These are phyloP conservation scores for Periophthalmodon schlosseri DNA, from an alignment of 2,113 vertebrate species.

Conservation along the genomic window DNA sequence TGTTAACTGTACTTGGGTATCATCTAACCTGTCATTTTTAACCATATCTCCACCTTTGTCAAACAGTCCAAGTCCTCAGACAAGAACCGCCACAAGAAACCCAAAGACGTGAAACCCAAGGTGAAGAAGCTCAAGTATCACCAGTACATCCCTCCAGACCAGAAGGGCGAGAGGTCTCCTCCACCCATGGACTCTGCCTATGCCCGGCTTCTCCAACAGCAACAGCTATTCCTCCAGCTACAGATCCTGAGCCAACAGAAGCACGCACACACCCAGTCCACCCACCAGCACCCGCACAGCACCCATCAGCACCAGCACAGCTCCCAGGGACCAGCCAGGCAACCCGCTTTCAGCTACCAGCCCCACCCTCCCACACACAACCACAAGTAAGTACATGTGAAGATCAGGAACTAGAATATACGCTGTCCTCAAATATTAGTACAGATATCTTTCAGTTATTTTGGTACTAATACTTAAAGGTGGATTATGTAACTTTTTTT, in stretches of 20 bases:
- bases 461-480: no score
- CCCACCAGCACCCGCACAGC: constrained; percentile 53
- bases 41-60: not conserved
- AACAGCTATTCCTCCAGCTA: constrained; percentile 97
- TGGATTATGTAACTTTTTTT: no score
- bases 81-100: constrained; percentile 97
- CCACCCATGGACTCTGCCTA: constrained; percentile 98
- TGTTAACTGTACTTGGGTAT: no score
- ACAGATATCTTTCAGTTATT: no score
- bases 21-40: not conserved
- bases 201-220: constrained; percentile 93
- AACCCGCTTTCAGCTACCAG: constrained; percentile 84
- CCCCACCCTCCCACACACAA: constrained; percentile 75
- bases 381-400: constrained; percentile 78
- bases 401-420: not conserved
- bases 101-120: constrained; percentile 97
- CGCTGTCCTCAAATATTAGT: not conserved
- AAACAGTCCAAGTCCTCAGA: constrained; percentile 85
- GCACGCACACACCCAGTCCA: constrained; percentile 76
- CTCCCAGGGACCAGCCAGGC: constrained; percentile 56
- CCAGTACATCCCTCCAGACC: constrained; percentile 98
- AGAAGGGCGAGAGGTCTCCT: constrained; percentile 95
- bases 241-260: constrained; percentile 99
- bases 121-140: constrained; percentile 99
- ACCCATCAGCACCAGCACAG: constrained; percentile 8